Conservation (phyloP, 2,113 vertebrate species). For the Dicrurus megarhynchus region DNA sequence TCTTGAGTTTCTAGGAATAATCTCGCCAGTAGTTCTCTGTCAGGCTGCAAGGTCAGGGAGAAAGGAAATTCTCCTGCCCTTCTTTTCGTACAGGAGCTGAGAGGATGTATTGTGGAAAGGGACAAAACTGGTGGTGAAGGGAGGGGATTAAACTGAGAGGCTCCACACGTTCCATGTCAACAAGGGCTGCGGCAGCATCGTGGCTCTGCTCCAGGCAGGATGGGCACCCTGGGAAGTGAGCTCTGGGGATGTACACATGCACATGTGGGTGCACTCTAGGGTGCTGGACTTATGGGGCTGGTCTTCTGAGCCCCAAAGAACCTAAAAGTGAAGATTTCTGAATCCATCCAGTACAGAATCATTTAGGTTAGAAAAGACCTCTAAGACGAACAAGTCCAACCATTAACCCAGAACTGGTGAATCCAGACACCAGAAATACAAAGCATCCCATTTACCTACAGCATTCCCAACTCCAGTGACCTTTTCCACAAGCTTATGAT, state of each 20-base stretch:
- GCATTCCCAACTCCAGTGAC: not conserved
- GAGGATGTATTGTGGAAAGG: not conserved
- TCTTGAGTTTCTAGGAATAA: not conserved
- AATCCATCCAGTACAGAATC: not conserved
- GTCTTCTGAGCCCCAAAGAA: not conserved
- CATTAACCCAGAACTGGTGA: not conserved
- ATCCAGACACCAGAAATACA: not conserved
- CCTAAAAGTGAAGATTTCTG: not conserved
- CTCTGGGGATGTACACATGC: accelerated
- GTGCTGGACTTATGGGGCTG: not conserved
- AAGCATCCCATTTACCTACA: not conserved
- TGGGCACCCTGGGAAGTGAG: accelerated
- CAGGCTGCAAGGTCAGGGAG: constrained; percentile 17
- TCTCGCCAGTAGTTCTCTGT: not conserved
- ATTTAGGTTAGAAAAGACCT: not conserved
- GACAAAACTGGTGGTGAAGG: not conserved
- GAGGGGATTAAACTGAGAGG: not conserved
- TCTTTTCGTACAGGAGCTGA: not conserved
- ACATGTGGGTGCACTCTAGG: not conserved
- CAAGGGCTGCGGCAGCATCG: not conserved
- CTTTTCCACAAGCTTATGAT: not conserved
- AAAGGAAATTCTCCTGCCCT: not conserved
- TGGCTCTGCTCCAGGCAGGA: not conserved
- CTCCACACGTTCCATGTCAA: accelerated
- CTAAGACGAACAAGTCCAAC: not conserved